These are phyloP conservation scores for Alaudala cheleensis DNA, from an alignment of 2,113 vertebrate species.

Conservation along the genomic window DNA sequence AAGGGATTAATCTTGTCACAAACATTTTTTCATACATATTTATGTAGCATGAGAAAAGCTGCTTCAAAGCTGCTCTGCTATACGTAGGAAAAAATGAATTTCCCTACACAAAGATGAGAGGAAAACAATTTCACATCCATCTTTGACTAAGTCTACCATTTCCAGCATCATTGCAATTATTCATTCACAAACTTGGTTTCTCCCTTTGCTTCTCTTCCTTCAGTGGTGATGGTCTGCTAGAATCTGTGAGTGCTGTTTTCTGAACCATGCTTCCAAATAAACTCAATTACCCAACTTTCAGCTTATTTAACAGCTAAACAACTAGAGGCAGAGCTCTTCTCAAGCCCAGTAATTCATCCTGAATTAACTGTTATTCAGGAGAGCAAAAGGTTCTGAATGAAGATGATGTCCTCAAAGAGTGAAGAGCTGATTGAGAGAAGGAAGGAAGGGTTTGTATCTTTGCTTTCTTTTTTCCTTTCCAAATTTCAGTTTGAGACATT, in stretches of 20 bases:
- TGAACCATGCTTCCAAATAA: neutral
- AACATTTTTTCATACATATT: slow-evolving; percentile 38
- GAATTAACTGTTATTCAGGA: neutral
- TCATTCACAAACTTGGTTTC: neutral
- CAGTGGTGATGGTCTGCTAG: neutral
- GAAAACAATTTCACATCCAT: neutral
- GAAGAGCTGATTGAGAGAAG: neutral
- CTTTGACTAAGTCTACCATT: neutral
- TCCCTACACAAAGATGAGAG: neutral
- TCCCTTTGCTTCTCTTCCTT: neutral
- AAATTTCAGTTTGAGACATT: neutral
- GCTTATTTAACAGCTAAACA: neutral
- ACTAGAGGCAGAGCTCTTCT: neutral
- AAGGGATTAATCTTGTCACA: slow-evolving; percentile 5
- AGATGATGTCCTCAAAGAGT: neutral
- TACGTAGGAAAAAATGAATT: neutral
- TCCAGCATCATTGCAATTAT: neutral
- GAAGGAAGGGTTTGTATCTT: neutral
- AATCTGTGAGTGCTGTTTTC: neutral
- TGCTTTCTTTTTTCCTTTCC: neutral
- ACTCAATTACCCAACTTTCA: neutral
- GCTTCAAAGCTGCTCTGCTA: neutral
- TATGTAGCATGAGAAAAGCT: neutral
- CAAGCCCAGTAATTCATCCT: neutral
- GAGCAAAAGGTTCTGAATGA: neutral